phyloP scores from a whole-genome alignment of 2,888 invertebrate genomes.

The Mimumesa dahlbomi region DNA sequence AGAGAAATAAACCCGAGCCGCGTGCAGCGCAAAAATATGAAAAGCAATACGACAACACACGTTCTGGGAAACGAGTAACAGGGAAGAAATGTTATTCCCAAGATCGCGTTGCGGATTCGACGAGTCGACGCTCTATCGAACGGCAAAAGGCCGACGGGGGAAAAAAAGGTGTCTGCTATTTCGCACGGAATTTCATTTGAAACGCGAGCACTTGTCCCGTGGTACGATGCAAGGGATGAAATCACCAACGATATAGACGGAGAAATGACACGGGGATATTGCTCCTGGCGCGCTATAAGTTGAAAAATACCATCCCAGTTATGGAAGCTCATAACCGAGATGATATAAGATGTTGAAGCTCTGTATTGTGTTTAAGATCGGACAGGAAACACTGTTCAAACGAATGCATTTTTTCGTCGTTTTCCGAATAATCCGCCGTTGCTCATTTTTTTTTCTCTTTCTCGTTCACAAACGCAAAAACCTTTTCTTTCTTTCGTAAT shows the following conservation, averaged over 20 bases:
- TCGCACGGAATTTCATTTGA: constrained; percentile 25
- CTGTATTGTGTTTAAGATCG: neutral
- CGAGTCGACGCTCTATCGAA: neutral
- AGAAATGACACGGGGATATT: constrained; percentile 16
- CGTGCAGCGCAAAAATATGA: too few relatives aligned
- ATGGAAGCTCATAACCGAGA: neutral
- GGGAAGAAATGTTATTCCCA: neutral
- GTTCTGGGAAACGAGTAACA: neutral
- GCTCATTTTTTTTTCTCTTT: too few relatives aligned
- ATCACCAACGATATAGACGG: constrained; percentile 4
- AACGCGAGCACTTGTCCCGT: constrained; percentile 8
- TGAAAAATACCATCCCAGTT: neutral
- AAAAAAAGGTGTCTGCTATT: constrained; percentile 6
- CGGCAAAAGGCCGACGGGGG: neutral
- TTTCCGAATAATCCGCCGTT: too few relatives aligned
- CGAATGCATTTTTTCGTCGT: neutral
- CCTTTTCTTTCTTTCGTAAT: too few relatives aligned
- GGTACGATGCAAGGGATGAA: neutral
- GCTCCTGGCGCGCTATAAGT: neutral
- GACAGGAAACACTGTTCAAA: neutral
- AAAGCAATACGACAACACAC: too few relatives aligned
- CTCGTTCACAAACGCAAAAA: too few relatives aligned
- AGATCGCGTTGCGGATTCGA: neutral
- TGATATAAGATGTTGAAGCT: neutral
- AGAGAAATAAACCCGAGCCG: too few relatives aligned